These are phyloP conservation scores for Temnopleurus reevesii DNA, from an alignment of 53 echinoderm and acorn worm genomes.

Conservation along the genomic window DNA sequence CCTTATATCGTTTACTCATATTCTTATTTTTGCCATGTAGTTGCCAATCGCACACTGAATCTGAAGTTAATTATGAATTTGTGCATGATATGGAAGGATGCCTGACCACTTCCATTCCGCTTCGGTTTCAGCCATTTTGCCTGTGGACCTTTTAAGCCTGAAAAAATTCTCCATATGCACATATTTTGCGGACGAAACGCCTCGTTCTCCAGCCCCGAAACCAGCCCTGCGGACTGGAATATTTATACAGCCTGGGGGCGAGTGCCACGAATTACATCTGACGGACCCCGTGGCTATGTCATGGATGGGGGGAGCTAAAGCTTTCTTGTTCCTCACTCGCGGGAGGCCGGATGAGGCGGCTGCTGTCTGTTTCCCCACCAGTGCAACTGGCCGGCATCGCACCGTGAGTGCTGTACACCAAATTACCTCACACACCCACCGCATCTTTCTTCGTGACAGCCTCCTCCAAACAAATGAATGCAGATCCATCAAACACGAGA, in stretches of 20 bases:
- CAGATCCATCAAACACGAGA: neutral
- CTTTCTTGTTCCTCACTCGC: neutral
- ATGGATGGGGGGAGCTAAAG: neutral
- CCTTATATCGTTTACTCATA: too few species aligned
- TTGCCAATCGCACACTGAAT: neutral
- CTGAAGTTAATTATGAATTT: neutral
- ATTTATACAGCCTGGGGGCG: constrained; percentile 48
- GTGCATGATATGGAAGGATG: constrained; percentile 6
- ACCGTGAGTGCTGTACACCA: neutral
- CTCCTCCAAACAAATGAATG: constrained; percentile 13
- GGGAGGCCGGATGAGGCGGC: constrained; percentile 18
- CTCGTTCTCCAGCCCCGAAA: neutral
- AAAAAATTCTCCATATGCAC: constrained; percentile 32
- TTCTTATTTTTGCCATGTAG: neutral
- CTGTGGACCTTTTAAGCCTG: constrained; percentile 8
- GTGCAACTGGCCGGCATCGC: neutral
- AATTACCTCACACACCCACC: constrained; percentile 31
- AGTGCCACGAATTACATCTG: constrained; percentile 11
- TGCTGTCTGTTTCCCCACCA: constrained; percentile 5
- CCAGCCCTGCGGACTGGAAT: constrained; percentile 22
- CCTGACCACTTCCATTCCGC: constrained; percentile 15
- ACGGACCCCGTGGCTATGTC: constrained; percentile 16
- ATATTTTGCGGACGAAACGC: neutral
- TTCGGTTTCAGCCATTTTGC: constrained; percentile 7
- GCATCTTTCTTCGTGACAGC: constrained; percentile 3